phyloP scores from a whole-genome alignment of 2,113 vertebrate species.

The Athene cunicularia region DNA sequence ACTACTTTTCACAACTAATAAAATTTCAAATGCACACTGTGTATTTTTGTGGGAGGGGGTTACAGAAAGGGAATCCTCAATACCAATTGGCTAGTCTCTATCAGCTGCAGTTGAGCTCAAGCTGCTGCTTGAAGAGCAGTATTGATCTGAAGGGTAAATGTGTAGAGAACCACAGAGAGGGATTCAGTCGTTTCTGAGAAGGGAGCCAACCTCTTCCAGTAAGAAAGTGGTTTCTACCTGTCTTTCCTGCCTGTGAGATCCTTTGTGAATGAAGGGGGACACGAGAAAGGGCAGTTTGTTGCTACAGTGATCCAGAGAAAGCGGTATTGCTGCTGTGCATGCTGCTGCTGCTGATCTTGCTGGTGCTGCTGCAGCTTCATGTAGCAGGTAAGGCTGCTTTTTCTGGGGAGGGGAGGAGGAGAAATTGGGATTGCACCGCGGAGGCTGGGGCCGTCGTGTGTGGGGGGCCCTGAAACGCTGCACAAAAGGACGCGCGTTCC shows the following conservation, averaged over 20 bases:
- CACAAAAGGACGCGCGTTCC: not conserved
- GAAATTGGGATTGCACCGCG: not conserved
- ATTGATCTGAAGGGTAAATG: constrained; percentile 74
- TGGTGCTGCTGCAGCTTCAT: constrained; percentile 4
- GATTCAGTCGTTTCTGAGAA: constrained; percentile 61
- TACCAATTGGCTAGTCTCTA: constrained; percentile 75
- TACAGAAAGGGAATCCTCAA: constrained; percentile 63
- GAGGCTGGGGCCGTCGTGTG: not conserved
- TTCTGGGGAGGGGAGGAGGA: not conserved
- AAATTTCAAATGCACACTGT: constrained; percentile 59
- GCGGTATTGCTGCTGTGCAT: not conserved
- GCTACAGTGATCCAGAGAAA: not conserved
- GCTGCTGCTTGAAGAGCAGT: constrained; percentile 65
- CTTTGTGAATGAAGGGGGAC: constrained; percentile 19
- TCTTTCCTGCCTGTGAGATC: not conserved
- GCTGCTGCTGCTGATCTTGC: not conserved
- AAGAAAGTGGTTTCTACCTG: constrained; percentile 62
- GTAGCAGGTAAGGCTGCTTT: constrained; percentile 61
- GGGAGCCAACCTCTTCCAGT: constrained; percentile 59
- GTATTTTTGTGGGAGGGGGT: constrained; percentile 74
- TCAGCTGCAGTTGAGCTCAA: constrained; percentile 69
- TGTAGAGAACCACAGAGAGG: constrained; percentile 42
- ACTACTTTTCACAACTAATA: constrained; percentile 71
- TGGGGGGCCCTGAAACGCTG: not conserved
- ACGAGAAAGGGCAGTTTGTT: not conserved